Base-by-base conservation (phyloP, 2,113 vertebrate species). In the Trichomycterus rosablanca region DNA sequence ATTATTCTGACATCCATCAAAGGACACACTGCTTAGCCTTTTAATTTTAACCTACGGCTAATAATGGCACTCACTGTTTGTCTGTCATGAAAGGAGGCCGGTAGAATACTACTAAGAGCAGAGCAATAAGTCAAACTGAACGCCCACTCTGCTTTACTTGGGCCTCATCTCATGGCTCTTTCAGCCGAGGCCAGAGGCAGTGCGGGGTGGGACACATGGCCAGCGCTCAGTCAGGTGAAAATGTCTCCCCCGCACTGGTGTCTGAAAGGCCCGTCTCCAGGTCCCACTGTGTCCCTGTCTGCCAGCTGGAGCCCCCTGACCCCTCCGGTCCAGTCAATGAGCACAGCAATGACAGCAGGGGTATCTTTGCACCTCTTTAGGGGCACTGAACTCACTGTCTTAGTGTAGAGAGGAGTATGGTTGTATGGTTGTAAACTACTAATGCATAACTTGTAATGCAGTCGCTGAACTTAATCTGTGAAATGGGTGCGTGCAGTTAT, bases 231-330 rank as follows among this genome's bases (percentile, higher is more conserved):
- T 73, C 70, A 56, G 65, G 66, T 70, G 63, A 66, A 64, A 56
- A 56, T 59, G n/a, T 68, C 70, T 65, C 56, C 74, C 76, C 55
- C 65, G 74, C 57, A 46, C 58, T 65, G 66, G 73, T 46, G 55
- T 60, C 67, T 87, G 79, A 85, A 84, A 83, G 66, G 72, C 72
- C 76, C 75, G 61, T 78, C 76, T 74, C 76, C 78, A 83, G 81
- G 75, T 79, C 79, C 82, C 75, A 44, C 68, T 50, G 59, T 46
- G 56, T 69, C 74, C 46, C 81, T 84, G 80, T 77, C 67, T 84
- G 81, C 84, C 87, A 88, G 87, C 85, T 88, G 84, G 77, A 83
- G 73, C 75, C 73, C 78, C 77, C 76, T 84, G 76, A 83, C 86
- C 84, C 82, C 66, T 74, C 30, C 65, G 73, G 56, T 56, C 24